Evolutionary conservation across 2,797 vertebrate genomes (phyloP).

Genomic region (Thalassophryne amazonica): DNA sequence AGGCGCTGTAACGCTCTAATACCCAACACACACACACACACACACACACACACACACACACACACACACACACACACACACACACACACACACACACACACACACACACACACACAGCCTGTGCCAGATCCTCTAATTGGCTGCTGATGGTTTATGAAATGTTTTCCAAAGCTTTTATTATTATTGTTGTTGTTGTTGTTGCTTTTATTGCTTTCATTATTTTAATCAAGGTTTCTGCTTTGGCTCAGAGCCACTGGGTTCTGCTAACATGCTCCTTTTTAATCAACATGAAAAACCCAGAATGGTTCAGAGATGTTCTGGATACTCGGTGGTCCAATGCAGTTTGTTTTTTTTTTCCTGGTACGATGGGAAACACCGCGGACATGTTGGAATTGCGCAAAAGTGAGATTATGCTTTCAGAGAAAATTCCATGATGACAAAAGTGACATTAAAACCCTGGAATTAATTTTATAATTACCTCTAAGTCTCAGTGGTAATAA

Average conservation of each 20-base stretch:
- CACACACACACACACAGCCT: conserved; percentile 85
- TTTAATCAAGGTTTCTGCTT: conserved; percentile 74
- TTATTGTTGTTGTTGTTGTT: conserved; percentile 82
- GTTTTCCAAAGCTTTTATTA: conserved; percentile 91
- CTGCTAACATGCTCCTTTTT: conserved; percentile 58
- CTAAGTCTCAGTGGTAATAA: neutral
- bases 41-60: conserved; percentile 50
- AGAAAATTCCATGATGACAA: neutral
- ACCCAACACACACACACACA: conserved; percentile 70
- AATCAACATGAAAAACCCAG: conserved; percentile 42
- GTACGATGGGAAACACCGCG: neutral
- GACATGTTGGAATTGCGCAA: neutral
- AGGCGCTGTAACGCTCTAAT: conserved; percentile 83
- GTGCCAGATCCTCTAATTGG: conserved; percentile 97
- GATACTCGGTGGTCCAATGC: neutral
- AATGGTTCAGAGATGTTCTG: conserved; percentile 28
- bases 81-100: conserved; percentile 5
- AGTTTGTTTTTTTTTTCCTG: neutral
- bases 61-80: conserved; percentile 16
- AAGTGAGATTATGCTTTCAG: neutral
- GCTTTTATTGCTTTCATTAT: conserved; percentile 85
- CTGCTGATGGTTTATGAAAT: conserved; percentile 98
- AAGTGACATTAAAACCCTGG: conserved; percentile 1
- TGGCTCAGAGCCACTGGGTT: conserved; percentile 64
- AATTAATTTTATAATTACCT: conserved; percentile 19